A percentile compares a stretch with the other conserved stretches of the same genome.
These are phyloP conservation scores for Mizuhopecten yessoensis DNA, from an alignment of 1,140 invertebrate species.

Conservation along the genomic window DNA sequence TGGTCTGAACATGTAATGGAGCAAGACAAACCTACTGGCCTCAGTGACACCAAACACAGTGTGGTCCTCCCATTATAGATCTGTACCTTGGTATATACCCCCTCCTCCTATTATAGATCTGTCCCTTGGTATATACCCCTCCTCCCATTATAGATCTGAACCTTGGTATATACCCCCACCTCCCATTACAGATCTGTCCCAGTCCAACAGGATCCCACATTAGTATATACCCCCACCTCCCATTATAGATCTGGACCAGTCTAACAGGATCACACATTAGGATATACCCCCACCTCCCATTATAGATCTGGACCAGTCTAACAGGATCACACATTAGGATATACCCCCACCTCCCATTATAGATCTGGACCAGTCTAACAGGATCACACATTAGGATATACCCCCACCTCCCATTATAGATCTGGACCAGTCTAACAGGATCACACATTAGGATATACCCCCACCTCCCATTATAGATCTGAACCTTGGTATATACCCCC, in stretches of 20 bases:
- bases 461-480: background rate
- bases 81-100: too few relatives aligned
- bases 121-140: background rate
- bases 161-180: too few relatives aligned
- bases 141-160: background rate
- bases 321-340: background rate
- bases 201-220: background rate
- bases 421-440: background rate
- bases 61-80: background rate
- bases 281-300: background rate
- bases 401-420: background rate
- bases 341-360: background rate
- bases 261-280: background rate
- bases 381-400: background rate
- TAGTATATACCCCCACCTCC: background rate
- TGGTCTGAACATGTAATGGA: conserved; percentile 26
- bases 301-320: background rate
- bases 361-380: background rate
- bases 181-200: background rate
- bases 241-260: conserved; percentile 8
- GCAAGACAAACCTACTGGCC: background rate
- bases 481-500: too few relatives aligned
- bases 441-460: background rate
- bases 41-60: background rate
- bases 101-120: background rate